These are phyloP conservation scores for Drosophila ficusphila DNA, from an alignment of 1,140 invertebrate species.

Conservation along the genomic window DNA sequence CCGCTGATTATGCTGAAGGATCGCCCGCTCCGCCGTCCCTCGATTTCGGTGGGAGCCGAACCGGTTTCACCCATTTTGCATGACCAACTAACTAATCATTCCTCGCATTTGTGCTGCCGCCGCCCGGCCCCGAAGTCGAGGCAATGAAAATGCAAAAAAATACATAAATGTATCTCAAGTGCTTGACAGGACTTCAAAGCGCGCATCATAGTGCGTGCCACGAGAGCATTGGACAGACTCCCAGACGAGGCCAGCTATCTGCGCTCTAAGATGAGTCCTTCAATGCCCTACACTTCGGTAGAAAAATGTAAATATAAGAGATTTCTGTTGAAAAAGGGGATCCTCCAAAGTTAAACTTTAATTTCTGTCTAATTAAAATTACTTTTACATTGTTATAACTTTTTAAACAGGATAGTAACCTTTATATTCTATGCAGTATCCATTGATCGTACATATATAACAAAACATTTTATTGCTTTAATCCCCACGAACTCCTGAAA, in stretches of 20 bases:
- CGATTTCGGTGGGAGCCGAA: constrained; percentile 28
- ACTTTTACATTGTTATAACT: too few species aligned
- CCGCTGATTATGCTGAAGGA: constrained; percentile 75
- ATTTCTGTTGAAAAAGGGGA: too few species aligned
- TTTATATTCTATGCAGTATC: too few species aligned
- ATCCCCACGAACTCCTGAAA: neutral
- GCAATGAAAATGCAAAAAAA: constrained; percentile 80
- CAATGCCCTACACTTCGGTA: constrained; percentile 12
- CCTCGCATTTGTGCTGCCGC: constrained; percentile 57
- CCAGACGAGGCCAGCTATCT: constrained; percentile 5
- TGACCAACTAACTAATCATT: constrained; percentile 81
- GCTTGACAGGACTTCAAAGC: constrained; percentile 81
- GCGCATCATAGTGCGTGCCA: constrained; percentile 79
- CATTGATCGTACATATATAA: too few species aligned
- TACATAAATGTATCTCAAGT: constrained; percentile 82
- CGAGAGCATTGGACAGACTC: constrained; percentile 46
- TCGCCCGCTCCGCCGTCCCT: constrained; percentile 25
- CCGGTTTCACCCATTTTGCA: constrained; percentile 76
- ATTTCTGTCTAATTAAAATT: too few species aligned
- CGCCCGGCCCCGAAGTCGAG: constrained; percentile 25
- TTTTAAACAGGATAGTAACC: too few species aligned
- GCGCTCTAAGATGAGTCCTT: neutral
- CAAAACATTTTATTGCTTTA: too few species aligned
- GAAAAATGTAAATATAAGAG: too few species aligned
- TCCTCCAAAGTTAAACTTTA: too few species aligned